Evolutionary conservation across 2,797 vertebrate genomes (phyloP), one percentile per base, ranked within the genome.

Genomic region (Acanthiza pusilla): DNA sequence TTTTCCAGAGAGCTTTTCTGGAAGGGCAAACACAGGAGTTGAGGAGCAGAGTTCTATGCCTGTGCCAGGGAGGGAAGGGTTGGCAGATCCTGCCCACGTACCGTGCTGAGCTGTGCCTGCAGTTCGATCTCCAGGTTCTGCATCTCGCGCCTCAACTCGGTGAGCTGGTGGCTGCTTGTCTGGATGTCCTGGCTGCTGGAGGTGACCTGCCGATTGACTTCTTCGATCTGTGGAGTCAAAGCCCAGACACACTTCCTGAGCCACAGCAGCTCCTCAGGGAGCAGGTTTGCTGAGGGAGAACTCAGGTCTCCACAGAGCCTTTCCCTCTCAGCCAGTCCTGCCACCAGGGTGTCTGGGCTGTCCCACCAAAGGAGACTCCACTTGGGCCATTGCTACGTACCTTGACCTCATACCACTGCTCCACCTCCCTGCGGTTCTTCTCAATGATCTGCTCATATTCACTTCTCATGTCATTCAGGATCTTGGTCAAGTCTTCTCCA

Each of bases 61-160:
- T 16, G 0, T 3, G 8, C 5, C 2, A 2, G 34, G 60, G 61
- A 50, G 71, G 50, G 45, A 10, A 36, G 36, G 21, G 16, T n/a
- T 55, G 17, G 27, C 10, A 5, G 32, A 5, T 27, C 25, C 25
- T 43, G 87, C 62, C 74, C 63, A 78, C 98, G 96, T 94, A 99
- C 99, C 98, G 98, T 98, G 97, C 98, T 99, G 86, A 98, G 96
- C 93, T 98, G 98, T 16, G 98, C 98, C 97, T 99, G 99, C 53
- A 99, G 97, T 55, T 99, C 99, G 4, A 99, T 98, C 96, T 99
- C 98, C 98, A 99, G 81, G 81, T 85, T 85, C 81, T 85, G 81
- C 71, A 66, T 74, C 71, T 84, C 81, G 3, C 81, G 81, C 60
- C 9, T 48, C 81, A 84, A 61, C 43, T 84, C 81, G 2, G 13